phyloP scores from a whole-genome alignment of 2,113 vertebrate genomes.

The Sitta europaea region DNA sequence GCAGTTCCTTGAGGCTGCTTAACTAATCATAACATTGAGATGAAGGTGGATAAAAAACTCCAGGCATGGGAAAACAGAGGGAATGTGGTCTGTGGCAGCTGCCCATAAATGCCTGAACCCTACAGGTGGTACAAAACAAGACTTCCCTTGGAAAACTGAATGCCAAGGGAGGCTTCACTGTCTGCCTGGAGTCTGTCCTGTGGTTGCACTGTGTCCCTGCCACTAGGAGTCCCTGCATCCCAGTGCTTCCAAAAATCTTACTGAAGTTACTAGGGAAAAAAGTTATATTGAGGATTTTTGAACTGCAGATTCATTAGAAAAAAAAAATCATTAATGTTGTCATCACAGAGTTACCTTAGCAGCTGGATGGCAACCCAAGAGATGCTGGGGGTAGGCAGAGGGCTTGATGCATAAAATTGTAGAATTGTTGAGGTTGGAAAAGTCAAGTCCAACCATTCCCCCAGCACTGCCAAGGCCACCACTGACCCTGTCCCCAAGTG shows the following conservation, averaged over 20 bases:
- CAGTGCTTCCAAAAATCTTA: neutral
- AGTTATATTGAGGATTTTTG: neutral
- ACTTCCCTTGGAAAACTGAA: neutral
- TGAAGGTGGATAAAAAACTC: neutral
- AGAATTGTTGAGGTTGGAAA: neutral
- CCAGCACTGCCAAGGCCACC: neutral
- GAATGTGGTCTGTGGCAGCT: neutral
- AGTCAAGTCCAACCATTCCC: neutral
- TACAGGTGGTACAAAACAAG: neutral
- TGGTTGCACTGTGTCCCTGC: neutral
- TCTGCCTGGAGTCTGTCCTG: neutral
- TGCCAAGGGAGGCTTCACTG: neutral
- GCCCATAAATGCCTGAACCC: neutral
- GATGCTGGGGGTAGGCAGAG: neutral
- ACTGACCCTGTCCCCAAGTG: neutral
- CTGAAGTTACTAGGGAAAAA: neutral
- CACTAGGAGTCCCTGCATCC: slow-evolving; percentile 47
- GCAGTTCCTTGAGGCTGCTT: neutral
- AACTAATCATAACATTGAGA: neutral
- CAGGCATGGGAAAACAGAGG: neutral
- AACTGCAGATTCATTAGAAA: neutral
- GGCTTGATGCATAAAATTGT: neutral
- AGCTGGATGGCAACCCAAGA: neutral
- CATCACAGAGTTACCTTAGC: neutral
- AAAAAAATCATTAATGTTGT: neutral